A percentile compares a stretch with the other conserved stretches of the same genome.
Conservation (phyloP, 2,888 invertebrate genomes). For the Pharmacophagus antenor region DNA sequence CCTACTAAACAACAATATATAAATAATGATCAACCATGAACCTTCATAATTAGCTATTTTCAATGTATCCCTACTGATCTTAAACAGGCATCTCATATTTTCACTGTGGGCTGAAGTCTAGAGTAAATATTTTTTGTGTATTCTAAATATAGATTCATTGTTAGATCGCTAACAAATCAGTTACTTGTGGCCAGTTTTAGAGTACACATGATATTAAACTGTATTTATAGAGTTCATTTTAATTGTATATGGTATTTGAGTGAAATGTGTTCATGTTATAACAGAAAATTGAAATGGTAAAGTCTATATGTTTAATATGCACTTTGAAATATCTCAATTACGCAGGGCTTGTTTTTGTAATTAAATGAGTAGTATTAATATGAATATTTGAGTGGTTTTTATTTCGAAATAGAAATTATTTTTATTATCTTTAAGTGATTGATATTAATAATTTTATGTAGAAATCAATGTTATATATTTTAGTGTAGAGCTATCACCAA, state of each 20-base stretch:
- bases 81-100: conserved; percentile 32
- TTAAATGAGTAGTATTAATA: too few species aligned
- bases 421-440: too few species aligned
- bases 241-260: background rate
- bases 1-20: background rate
- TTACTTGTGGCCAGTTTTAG: conserved; percentile 24
- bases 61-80: conserved; percentile 19
- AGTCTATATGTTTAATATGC: background rate
- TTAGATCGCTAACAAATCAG: conserved; percentile 29
- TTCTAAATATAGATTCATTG: conserved; percentile 35
- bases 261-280: conserved; percentile 37
- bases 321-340: background rate
- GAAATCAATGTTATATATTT: too few species aligned
- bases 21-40: conserved; percentile 2
- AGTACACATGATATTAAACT: conserved; percentile 3
- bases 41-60: conserved; percentile 15
- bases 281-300: conserved; percentile 25
- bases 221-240: background rate
- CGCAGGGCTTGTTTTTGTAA: too few species aligned
- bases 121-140: conserved; percentile 37
- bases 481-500: too few species aligned
- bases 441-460: too few species aligned
- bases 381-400: too few species aligned
- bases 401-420: too few species aligned
- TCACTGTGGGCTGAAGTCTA: conserved; percentile 32